A percentile compares a stretch with the other conserved stretches of the same genome.
Conservation (phyloP, 2,113 vertebrate species). For the Chlamydotis undulata region DNA sequence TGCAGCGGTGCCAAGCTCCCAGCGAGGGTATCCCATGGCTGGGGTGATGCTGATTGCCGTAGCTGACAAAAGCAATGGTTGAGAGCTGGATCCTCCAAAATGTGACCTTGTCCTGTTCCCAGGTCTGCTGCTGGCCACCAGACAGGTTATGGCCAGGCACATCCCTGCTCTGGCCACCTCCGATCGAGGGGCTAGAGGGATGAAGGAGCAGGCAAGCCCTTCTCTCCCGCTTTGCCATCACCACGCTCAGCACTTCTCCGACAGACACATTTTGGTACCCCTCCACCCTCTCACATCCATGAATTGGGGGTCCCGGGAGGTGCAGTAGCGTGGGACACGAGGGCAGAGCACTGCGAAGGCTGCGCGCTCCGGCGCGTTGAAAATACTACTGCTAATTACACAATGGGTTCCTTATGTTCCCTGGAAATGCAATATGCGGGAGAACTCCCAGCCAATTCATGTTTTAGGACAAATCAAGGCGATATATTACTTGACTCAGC, state of each 20-base stretch:
- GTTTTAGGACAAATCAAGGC: constrained; percentile 50
- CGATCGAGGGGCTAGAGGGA: not conserved
- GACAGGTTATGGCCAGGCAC: not conserved
- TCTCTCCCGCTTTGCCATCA: not conserved
- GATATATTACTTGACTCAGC: constrained; percentile 37
- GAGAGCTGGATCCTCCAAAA: not conserved
- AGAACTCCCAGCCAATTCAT: constrained; percentile 44
- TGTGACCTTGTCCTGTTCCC: not conserved
- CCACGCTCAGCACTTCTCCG: not conserved
- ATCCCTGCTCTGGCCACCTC: not conserved
- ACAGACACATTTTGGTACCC: not conserved
- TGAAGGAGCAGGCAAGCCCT: not conserved
- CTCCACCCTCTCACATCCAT: not conserved
- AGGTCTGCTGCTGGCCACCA: not conserved
- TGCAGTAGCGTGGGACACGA: not conserved
- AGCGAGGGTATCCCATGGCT: fast-evolving
- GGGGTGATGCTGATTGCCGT: not conserved
- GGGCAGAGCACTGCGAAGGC: not conserved
- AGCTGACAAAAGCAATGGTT: not conserved
- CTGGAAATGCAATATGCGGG: constrained; percentile 23
- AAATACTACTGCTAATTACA: constrained; percentile 56
- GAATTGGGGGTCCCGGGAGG: not conserved
- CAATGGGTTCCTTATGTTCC: constrained; percentile 65
- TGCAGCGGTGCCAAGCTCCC: not conserved
- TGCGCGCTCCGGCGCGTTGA: not conserved